phyloP scores from a whole-genome alignment of 2,888 invertebrate genomes.

The Ecdyonurus torrentis region DNA sequence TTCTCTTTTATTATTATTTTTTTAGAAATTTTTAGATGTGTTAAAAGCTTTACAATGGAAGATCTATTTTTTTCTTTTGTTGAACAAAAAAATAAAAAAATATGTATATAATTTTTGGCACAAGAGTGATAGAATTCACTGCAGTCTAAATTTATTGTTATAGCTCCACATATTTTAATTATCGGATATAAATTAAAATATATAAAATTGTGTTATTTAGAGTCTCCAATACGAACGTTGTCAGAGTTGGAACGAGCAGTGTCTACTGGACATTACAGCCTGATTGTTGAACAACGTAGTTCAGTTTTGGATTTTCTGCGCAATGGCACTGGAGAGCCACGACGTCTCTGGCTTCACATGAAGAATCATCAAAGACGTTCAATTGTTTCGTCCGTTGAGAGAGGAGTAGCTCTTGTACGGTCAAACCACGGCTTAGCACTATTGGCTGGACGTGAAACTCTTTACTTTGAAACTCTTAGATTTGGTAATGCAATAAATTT shows the following conservation, averaged over 20 bases:
- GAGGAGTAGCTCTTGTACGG: constrained; percentile 47
- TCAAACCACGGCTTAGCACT: constrained; percentile 43
- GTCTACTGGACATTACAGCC: constrained; percentile 41
- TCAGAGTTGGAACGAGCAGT: constrained; percentile 47
- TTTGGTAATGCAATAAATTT: constrained; percentile 43
- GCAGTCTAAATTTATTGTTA: too few relatives aligned
- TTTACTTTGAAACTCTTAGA: constrained; percentile 56
- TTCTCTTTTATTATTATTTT: too few relatives aligned
- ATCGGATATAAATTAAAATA: too few relatives aligned
- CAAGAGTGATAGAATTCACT: too few relatives aligned
- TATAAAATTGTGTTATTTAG: constrained; percentile 21
- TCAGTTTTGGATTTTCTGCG: constrained; percentile 52
- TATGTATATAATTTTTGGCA: too few relatives aligned
- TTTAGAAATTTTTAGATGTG: too few relatives aligned
- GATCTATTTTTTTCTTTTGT: too few relatives aligned
- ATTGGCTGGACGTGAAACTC: constrained; percentile 55
- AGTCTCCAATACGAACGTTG: constrained; percentile 48
- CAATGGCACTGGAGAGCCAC: constrained; percentile 62
- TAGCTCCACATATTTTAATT: too few relatives aligned
- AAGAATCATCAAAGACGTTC: constrained; percentile 32
- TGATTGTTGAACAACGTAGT: constrained; percentile 55
- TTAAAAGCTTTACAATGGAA: too few relatives aligned
- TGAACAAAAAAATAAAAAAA: too few relatives aligned
- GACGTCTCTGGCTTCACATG: constrained; percentile 50
- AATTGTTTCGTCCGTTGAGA: constrained; percentile 50